Conservation (phyloP, 2,797 vertebrate species). For the Cynopterus sphinx region DNA sequence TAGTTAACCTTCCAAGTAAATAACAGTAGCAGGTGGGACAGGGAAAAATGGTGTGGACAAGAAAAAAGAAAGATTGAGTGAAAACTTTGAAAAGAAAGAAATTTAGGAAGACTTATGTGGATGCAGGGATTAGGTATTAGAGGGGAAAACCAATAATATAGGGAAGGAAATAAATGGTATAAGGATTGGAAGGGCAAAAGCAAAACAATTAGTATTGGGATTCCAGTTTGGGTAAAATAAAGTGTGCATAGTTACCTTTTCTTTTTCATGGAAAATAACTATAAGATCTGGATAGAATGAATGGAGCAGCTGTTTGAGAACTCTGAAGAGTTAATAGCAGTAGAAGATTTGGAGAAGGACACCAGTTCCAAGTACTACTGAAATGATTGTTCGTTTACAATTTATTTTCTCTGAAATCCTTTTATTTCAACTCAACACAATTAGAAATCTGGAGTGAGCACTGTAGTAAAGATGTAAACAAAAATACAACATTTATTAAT, state of each 20-base stretch:
- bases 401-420: not conserved
- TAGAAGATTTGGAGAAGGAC: not conserved
- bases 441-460: not conserved
- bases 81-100: not conserved
- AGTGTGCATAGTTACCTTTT: not conserved
- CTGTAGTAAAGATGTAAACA: not conserved
- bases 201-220: not conserved
- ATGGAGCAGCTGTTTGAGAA: not conserved
- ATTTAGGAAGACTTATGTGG: not conserved
- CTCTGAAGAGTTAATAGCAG: not conserved
- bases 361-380: not conserved
- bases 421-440: not conserved
- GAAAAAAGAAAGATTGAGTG: not conserved
- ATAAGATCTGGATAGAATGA: not conserved
- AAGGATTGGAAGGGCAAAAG: not conserved
- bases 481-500: too few relatives aligned
- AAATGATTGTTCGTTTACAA: not conserved
- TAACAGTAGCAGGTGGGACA: not conserved
- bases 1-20: not conserved
- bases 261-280: not conserved
- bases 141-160: not conserved
- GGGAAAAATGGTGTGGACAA: not conserved
- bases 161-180: not conserved
- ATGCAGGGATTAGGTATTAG: not conserved
- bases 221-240: not conserved